Evolutionary conservation across 2,113 vertebrate species (phyloP).

Genomic region (Bubalus kerabau): DNA sequence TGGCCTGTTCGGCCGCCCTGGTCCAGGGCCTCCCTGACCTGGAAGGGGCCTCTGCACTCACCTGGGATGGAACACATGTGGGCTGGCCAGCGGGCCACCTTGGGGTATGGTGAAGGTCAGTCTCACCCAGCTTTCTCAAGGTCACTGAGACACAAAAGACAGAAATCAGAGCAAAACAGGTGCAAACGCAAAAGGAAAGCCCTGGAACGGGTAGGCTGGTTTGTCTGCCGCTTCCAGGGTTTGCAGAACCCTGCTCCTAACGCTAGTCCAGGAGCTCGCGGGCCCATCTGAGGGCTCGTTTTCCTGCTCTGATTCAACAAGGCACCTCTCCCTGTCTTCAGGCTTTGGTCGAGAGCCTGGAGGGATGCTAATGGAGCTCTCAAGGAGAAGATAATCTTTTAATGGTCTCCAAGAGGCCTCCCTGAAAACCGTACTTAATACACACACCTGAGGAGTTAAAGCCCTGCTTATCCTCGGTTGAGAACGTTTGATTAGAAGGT

Average conservation of each 20-base stretch:
- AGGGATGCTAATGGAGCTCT: background rate
- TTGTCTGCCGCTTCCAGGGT: background rate
- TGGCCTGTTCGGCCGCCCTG: rapidly evolving
- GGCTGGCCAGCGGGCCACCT: rapidly evolving
- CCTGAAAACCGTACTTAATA: rapidly evolving
- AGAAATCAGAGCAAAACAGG: rapidly evolving
- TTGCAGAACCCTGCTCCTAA: background rate
- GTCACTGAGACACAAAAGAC: rapidly evolving
- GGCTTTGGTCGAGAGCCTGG: background rate
- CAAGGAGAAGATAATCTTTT: background rate
- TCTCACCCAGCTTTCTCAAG: background rate
- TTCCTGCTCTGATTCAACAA: background rate
- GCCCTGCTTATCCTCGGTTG: background rate
- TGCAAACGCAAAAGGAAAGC: rapidly evolving
- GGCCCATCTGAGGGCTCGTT: conserved; percentile 31
- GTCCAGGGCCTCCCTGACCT: background rate
- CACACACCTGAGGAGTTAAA: background rate
- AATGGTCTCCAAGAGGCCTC: background rate
- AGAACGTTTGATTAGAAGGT: background rate
- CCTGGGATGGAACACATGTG: background rate
- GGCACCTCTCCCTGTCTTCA: background rate
- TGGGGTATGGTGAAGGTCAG: rapidly evolving
- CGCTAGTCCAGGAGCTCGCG: conserved; percentile 14
- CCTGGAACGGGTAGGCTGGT: rapidly evolving
- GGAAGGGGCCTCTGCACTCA: background rate